phyloP scores from a whole-genome alignment of 2,888 invertebrate species.

The Agrotis puta region DNA sequence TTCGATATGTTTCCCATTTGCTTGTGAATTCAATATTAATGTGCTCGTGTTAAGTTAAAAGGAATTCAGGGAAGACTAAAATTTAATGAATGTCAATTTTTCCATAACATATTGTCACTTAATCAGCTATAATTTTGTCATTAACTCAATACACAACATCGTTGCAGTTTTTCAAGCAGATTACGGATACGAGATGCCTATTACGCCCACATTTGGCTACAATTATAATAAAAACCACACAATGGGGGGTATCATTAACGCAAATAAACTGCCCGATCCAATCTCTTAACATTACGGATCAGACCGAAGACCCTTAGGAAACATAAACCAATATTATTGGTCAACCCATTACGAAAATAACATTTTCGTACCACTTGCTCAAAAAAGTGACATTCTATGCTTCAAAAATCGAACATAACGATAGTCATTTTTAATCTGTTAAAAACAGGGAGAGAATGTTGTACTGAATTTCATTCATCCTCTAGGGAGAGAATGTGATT shows the following conservation, averaged over 20 bases:
- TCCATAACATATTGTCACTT: not conserved
- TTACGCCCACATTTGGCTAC: not conserved
- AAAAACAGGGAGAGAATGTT: no score
- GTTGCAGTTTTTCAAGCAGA: not conserved
- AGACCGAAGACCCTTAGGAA: conserved; percentile 8
- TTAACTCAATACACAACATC: no score
- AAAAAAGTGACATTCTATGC: no score
- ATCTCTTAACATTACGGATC: conserved; percentile 8
- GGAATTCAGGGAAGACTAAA: no score
- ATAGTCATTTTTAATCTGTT: no score
- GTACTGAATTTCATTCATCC: no score
- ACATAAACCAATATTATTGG: conserved; percentile 32
- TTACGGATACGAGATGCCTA: not conserved
- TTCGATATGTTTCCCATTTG: no score
- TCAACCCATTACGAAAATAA: conserved; percentile 38
- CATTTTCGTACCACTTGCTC: no score
- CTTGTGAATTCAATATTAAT: no score
- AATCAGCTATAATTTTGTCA: not conserved
- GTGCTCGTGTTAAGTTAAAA: no score
- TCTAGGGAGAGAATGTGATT: no score
- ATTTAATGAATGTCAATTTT: not conserved
- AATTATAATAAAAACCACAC: not conserved
- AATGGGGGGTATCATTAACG: not conserved
- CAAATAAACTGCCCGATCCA: conserved; percentile 4
- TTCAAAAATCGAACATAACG: no score